A percentile compares a stretch with the other conserved stretches of the same genome.
Evolutionary conservation across 2,888 invertebrate species (phyloP).

Genomic region (Osmoderma eremita): DNA sequence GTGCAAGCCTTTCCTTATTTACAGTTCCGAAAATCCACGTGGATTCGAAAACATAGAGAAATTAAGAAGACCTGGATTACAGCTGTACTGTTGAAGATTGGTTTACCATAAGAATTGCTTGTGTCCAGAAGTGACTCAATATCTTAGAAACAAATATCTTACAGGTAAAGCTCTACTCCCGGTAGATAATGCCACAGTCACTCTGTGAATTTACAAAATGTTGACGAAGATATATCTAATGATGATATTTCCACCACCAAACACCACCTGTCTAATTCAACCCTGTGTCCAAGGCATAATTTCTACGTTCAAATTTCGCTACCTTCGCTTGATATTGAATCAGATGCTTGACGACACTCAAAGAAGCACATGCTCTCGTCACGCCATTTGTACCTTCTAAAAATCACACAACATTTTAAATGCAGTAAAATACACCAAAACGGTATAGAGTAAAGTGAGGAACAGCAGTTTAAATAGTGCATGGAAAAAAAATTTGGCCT

Average conservation of each 20-base stretch:
- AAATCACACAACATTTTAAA: too few relatives aligned
- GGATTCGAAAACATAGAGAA: slow-evolving; percentile 34
- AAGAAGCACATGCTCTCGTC: too few relatives aligned
- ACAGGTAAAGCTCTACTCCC: background rate
- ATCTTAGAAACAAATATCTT: background rate
- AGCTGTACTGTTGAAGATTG: slow-evolving; percentile 33
- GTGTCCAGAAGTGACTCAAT: background rate
- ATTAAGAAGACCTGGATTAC: slow-evolving; percentile 38
- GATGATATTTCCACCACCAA: slow-evolving; percentile 5
- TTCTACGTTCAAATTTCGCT: too few relatives aligned
- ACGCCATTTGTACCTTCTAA: too few relatives aligned
- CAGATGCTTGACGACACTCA: too few relatives aligned
- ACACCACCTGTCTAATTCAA: slow-evolving; percentile 1
- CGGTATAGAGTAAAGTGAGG: slow-evolving; percentile 4
- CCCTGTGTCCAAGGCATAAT: background rate
- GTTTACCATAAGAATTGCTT: slow-evolving; percentile 17
- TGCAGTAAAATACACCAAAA: too few relatives aligned
- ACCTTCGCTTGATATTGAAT: too few relatives aligned
- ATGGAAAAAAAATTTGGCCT: background rate
- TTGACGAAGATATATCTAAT: background rate
- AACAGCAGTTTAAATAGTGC: background rate
- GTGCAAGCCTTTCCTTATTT: too few relatives aligned
- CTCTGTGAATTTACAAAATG: background rate
- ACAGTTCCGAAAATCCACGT: slow-evolving; percentile 39
- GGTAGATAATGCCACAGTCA: background rate